phyloP scores from a whole-genome alignment of 2,888 invertebrate species.

The Apamea sordens region DNA sequence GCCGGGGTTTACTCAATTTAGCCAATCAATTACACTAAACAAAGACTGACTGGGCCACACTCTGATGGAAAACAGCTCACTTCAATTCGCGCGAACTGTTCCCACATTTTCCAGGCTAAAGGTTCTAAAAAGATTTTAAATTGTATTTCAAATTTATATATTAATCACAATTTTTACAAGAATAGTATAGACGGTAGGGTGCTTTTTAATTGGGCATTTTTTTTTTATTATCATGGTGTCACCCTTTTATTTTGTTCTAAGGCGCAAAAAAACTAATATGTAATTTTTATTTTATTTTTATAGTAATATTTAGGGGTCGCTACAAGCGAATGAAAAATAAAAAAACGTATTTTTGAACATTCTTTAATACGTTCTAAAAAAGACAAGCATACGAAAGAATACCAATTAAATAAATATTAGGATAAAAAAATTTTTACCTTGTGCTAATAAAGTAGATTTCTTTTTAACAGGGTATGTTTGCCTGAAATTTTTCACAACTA shows the following conservation, averaged over 20 bases:
- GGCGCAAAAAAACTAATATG: too few species aligned
- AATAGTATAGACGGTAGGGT: too few species aligned
- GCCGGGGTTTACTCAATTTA: constrained; percentile 44
- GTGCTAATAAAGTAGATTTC: too few species aligned
- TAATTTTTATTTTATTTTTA: too few species aligned
- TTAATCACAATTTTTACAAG: too few species aligned
- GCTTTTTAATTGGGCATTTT: too few species aligned
- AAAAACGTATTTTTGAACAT: neutral
- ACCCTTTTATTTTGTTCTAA: too few species aligned
- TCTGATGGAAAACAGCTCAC: constrained; percentile 33
- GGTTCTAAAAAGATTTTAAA: neutral
- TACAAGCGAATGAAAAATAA: neutral
- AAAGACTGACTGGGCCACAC: constrained; percentile 42
- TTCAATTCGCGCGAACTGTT: constrained; percentile 12
- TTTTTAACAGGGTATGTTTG: too few species aligned
- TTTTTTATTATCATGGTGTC: too few species aligned
- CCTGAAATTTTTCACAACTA: too few species aligned
- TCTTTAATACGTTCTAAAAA: neutral
- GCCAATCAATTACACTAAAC: constrained; percentile 61
- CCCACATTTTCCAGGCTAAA: constrained; percentile 7
- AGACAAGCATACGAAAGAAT: neutral
- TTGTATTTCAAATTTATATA: too few species aligned
- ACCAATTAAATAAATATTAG: neutral
- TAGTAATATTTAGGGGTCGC: neutral
- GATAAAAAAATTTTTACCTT: too few species aligned